Evolutionary conservation across 2,888 invertebrate genomes (phyloP).

Genomic region (Phyto melanocephala): DNA sequence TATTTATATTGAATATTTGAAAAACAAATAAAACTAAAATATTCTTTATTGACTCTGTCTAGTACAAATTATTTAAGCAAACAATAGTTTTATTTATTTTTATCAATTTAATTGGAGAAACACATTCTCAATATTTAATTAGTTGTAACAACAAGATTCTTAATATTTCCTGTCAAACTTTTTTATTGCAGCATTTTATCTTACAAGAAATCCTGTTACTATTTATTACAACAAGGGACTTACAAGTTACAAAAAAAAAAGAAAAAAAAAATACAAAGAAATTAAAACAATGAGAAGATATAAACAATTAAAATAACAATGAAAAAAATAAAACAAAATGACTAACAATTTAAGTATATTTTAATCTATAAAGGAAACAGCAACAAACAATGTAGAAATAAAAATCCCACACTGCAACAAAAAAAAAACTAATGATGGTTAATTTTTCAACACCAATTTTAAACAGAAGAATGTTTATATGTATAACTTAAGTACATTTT

Average conservation of each 20-base stretch:
- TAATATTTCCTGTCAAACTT: not conserved
- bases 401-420: not conserved
- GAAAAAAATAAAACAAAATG: constrained; percentile 48
- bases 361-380: constrained; percentile 7
- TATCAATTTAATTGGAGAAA: not conserved
- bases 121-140: not conserved
- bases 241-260: not conserved
- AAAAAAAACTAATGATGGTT: constrained; percentile 18
- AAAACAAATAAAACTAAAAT: no score
- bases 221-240: not conserved
- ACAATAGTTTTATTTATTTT: no score
- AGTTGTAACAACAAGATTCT: not conserved
- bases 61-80: no score
- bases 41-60: no score
- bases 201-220: not conserved
- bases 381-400: not conserved
- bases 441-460: constrained; percentile 42
- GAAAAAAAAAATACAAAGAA: not conserved
- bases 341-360: constrained; percentile 54
- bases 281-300: constrained; percentile 12
- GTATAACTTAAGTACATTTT: no score
- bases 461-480: not conserved
- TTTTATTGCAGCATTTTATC: not conserved
- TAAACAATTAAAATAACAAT: constrained; percentile 32
- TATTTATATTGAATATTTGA: no score